Percentiles rank a stretch among this genome's conserved stretches.
Evolutionary conservation across 2,797 vertebrate species (phyloP).

Genomic region (Todus mexicanus): DNA sequence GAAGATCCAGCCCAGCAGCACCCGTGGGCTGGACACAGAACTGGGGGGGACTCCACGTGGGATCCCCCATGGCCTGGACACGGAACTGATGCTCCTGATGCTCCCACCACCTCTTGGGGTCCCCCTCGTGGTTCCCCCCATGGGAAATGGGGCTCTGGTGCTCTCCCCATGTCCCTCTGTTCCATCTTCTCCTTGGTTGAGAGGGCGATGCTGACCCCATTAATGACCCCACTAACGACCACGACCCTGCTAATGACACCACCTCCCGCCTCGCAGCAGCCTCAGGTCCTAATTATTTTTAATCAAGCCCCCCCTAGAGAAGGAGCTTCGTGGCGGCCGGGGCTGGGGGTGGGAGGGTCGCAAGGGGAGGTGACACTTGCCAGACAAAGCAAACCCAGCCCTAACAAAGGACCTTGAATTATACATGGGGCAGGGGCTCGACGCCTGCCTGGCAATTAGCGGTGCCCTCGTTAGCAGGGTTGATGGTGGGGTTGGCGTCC

Average conservation of each 20-base stretch:
- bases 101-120: no score
- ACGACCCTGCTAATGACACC: fast-evolving
- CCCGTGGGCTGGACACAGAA: neutral
- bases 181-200: neutral
- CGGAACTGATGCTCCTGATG: neutral
- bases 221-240: neutral
- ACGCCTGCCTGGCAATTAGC: neutral
- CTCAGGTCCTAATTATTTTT: neutral
- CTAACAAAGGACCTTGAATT: neutral
- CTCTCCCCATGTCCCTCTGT: neutral
- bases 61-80: neutral
- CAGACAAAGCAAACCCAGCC: neutral
- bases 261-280: fast-evolving
- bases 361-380: neutral
- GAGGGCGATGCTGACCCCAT: neutral
- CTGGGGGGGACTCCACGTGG: neutral
- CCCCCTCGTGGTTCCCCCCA: neutral
- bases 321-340: neutral
- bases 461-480: neutral
- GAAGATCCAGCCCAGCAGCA: neutral
- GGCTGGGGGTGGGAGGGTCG: neutral
- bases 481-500: fast-evolving
- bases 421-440: neutral
- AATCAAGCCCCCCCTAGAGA: neutral
- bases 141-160: neutral